These are phyloP conservation scores for Nothoprocta pentlandii DNA, from an alignment of 2,113 vertebrate genomes.

Conservation along the genomic window DNA sequence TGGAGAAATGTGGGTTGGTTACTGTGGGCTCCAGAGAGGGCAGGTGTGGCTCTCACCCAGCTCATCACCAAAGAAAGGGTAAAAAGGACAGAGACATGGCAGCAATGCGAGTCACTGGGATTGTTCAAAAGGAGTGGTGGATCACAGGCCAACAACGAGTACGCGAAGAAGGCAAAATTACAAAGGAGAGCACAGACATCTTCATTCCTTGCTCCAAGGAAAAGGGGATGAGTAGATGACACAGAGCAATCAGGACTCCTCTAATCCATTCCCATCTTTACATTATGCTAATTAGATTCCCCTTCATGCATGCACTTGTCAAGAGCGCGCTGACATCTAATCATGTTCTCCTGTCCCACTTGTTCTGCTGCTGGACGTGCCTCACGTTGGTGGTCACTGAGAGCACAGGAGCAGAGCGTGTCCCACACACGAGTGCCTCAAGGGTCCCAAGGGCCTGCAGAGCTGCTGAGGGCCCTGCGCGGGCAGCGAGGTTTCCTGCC, in stretches of 20 bases:
- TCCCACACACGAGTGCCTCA: neutral
- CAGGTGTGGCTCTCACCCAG: neutral
- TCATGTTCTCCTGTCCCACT: neutral
- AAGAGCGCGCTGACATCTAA: neutral
- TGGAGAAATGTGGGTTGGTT: neutral
- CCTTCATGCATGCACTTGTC: neutral
- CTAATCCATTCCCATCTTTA: neutral
- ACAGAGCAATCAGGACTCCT: neutral
- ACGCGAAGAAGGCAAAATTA: neutral
- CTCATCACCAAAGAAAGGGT: neutral
- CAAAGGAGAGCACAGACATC: neutral
- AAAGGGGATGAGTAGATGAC: neutral
- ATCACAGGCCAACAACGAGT: accelerated
- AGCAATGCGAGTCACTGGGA: neutral
- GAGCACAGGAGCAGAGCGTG: neutral
- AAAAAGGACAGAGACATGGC: neutral
- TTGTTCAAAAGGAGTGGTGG: no score
- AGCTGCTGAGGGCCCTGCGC: neutral
- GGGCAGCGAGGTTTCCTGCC: neutral
- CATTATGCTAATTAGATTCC: neutral
- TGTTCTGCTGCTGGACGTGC: neutral
- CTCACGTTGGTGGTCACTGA: neutral
- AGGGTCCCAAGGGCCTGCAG: neutral
- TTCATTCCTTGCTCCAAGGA: neutral
- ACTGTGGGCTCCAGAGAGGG: neutral